Base-by-base conservation (phyloP, 2,888 invertebrate species). In the Meteorus cinctellus region DNA sequence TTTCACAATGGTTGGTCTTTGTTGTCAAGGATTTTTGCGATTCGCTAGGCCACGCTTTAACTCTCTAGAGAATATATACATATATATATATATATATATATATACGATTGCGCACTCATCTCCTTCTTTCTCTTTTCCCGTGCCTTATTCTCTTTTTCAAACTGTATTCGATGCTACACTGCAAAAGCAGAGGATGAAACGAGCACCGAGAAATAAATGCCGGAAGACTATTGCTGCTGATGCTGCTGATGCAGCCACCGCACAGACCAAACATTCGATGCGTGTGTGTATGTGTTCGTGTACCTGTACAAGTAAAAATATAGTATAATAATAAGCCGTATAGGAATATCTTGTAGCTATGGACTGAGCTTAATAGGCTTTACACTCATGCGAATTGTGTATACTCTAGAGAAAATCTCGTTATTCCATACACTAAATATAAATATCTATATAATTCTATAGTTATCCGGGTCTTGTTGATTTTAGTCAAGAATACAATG, bases 281-380 rank as follows among this genome's bases (percentile, higher is more conserved):
- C 34, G 8, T 24, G 24, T 24, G 24, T 24, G 34, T 34, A 2
- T 34, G 34, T 24, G 24, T 24, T 24, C 41, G 41, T 51, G 51
- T 16, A 62, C 27, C 29, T 48, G 16, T 45, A 68, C 45, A 27
- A 45, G 48, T 24, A 68, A 27, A 24, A 14, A 48, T 68, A 51
- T 27, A 69, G 63, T 24, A 34, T 51, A 36, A 76, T 19, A 48
- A 16, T 29, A 51, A n/a, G 74, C 51, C 45, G 31, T 60, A 24
- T 36, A 67, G 45, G 45, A 68, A 68, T 68, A 68, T 68, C 70
- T 72, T 72, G 75, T 78, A 72, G 79, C 76, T 69, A 77, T 70
- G 76, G 80, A 76, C 76, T 71, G 78, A 70, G 77, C 81, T 82
- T 86, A 86, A 87, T 83, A 84, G 84, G 86, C 85, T 86, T 85